Conservation (phyloP, 37 sponge, comb jelly and placozoan species). For the Oscarella lobularis region DNA sequence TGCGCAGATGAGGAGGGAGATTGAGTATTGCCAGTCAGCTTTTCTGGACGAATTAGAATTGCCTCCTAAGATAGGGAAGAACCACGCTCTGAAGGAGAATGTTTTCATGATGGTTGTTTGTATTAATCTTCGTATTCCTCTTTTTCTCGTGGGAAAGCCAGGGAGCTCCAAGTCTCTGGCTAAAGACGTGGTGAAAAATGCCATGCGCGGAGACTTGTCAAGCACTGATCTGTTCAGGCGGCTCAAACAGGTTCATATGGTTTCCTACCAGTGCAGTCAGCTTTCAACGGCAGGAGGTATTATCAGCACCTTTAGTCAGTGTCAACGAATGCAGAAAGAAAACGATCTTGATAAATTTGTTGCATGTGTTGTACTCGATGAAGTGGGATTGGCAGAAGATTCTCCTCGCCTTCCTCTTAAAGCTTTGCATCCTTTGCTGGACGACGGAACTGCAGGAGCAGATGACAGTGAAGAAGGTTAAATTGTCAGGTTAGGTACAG, state of each 20-base stretch:
- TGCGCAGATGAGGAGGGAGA: neutral
- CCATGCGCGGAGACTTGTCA: constrained; percentile 70
- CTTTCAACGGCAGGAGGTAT: constrained; percentile 72
- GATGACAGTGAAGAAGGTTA: constrained; percentile 13
- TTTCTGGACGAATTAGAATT: constrained; percentile 13
- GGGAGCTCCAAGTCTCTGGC: constrained; percentile 49
- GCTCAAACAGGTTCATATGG: constrained; percentile 65
- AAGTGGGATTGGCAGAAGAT: constrained; percentile 87
- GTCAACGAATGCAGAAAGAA: constrained; percentile 32
- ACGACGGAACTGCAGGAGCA: constrained; percentile 62
- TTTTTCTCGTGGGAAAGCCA: constrained; percentile 36
- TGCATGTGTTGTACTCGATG: constrained; percentile 83
- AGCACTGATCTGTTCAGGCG: constrained; percentile 27
- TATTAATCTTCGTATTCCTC: constrained; percentile 31
- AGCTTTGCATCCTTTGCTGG: constrained; percentile 79
- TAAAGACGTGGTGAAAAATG: constrained; percentile 52
- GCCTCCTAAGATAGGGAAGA: constrained; percentile 18
- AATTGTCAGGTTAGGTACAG: too few species aligned
- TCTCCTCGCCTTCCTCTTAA: constrained; percentile 76
- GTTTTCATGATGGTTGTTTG: constrained; percentile 44
- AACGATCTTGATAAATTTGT: constrained; percentile 29
- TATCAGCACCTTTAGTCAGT: constrained; percentile 51
- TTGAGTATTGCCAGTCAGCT: constrained; percentile 6
- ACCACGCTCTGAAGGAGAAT: constrained; percentile 27
- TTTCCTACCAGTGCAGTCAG: constrained; percentile 89